Evolutionary conservation across 2,113 vertebrate species (phyloP), one percentile per base, ranked within the genome.

Genomic region (Brachypodius melanocephalos): DNA sequence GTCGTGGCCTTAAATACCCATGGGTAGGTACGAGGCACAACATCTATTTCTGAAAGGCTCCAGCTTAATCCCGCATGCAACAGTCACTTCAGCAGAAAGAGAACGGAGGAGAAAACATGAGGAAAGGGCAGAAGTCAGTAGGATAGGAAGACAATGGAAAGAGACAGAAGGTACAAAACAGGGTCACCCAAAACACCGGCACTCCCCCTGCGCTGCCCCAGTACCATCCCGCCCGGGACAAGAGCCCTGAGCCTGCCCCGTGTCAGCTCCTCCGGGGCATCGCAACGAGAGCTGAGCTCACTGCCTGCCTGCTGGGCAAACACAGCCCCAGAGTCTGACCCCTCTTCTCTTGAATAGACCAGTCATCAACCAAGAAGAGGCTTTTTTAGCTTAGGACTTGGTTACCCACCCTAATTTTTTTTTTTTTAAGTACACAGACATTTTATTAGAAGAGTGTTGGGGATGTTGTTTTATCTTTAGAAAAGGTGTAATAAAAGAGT

Each of bases 1-100:
- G 89, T 88, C 93, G 46, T 7, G 75, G 85, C 88, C 89, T 89
- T 55, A 93, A 96, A 96, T 96, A 95, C 94, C 87, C 87, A 96
- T 2, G 90, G 91, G 85, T 91, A 96, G 93, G 91, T 95, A 86
- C 32, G 36, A 85, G 38, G 91, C 87, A 93, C 72, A 75, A 78
- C 82, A 86, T 82, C 55, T 90, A 85, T 57, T 96, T 94, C 83
- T 96, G 85, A 96, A 86, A 93, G 88, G 65, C 79, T 95, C 82
- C 85, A 63, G 85, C 71, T 90, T 79, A 79, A 91, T 85, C 91
- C 83, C 6, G 28, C 11, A 18, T 18, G 48, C 78, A 91, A 12
- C 54, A 71, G 74, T 28, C 77, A 91, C 77, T 91, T 88, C 78
- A 94, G 78, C 49, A 79, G 74, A 52, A 68, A 48, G 57, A 66